phyloP scores from a whole-genome alignment of 2,888 invertebrate genomes.

The Drosophila gaucha region DNA sequence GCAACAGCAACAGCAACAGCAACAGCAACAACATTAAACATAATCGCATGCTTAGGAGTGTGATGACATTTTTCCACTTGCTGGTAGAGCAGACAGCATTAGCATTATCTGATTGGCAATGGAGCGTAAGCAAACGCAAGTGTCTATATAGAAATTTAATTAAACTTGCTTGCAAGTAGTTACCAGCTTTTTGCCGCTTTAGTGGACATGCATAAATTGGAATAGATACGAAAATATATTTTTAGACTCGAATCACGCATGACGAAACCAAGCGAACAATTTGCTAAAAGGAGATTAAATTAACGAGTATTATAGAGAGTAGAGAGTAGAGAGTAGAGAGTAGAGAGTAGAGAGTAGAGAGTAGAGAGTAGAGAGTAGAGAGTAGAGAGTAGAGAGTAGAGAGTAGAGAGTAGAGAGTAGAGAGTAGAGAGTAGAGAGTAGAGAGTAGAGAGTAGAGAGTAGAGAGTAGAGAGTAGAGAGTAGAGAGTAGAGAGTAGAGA shows the following conservation, averaged over 20 bases:
- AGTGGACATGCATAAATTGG: slow-evolving; percentile 27
- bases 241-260: background rate
- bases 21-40: slow-evolving; percentile 32
- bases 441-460: too few species aligned
- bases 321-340: too few species aligned
- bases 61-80: slow-evolving; percentile 49
- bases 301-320: background rate
- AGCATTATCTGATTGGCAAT: slow-evolving; percentile 56
- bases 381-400: background rate
- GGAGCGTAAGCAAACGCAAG: slow-evolving; percentile 31
- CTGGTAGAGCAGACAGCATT: slow-evolving; percentile 43
- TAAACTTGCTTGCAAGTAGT: slow-evolving; percentile 28
- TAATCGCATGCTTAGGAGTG: slow-evolving; percentile 50
- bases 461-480: too few species aligned
- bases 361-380: too few species aligned
- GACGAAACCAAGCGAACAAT: too few species aligned
- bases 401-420: background rate
- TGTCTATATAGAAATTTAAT: slow-evolving; percentile 41
- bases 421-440: background rate
- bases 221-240: slow-evolving; percentile 1
- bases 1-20: slow-evolving; percentile 7
- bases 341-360: too few species aligned
- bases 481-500: too few species aligned
- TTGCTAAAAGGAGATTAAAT: too few species aligned
- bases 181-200: slow-evolving; percentile 23